These are phyloP conservation scores for Glossophaga mutica DNA, from an alignment of 2,797 vertebrate species.

Conservation along the genomic window DNA sequence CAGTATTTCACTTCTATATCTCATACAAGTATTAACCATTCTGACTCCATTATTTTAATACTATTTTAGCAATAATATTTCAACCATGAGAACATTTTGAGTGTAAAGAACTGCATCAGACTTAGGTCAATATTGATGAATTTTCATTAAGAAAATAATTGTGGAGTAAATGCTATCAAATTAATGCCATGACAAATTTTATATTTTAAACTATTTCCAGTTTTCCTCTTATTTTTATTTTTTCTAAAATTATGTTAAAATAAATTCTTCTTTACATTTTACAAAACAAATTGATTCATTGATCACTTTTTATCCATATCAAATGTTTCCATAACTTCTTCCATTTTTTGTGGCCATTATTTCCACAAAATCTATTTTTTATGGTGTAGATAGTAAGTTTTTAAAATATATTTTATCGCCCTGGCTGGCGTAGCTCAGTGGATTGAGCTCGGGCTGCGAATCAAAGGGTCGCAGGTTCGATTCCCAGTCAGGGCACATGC, in stretches of 20 bases:
- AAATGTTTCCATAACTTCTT: background rate
- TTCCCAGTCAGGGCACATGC: no score
- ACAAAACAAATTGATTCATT: background rate
- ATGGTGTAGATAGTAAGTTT: background rate
- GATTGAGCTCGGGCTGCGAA: no score
- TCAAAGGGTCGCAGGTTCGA: no score
- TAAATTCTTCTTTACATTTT: background rate
- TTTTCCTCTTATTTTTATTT: background rate
- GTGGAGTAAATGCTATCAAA: background rate
- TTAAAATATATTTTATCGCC: no score
- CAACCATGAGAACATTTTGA: background rate
- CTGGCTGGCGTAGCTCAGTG: no score
- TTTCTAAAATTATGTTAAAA: background rate
- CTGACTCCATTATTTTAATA: background rate
- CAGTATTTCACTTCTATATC: background rate
- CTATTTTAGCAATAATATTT: background rate
- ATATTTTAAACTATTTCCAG: background rate
- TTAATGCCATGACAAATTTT: background rate
- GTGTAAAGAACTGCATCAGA: background rate
- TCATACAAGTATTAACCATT: background rate
- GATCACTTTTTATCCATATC: background rate
- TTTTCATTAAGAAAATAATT: slow-evolving; percentile 16
- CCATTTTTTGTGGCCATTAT: background rate
- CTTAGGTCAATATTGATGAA: background rate
- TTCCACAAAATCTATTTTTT: background rate